A percentile compares a stretch with the other conserved stretches of the same genome.
Conservation (phyloP, 1,140 invertebrate genomes). For the Periplaneta americana region DNA sequence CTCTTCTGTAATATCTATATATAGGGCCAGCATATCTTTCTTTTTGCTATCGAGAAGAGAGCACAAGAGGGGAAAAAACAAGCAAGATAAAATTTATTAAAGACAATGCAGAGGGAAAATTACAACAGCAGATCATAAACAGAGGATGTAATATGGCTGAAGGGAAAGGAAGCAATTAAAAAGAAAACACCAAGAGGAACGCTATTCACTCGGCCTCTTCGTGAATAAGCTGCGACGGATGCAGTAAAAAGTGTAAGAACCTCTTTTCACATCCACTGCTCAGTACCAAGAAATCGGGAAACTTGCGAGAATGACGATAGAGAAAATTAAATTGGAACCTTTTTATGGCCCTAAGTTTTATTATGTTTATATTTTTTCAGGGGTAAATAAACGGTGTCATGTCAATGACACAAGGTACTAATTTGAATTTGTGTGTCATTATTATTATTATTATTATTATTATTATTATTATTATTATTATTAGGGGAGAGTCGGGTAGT, state of each 20-base stretch:
- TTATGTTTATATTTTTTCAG: background rate
- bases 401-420: too few species aligned
- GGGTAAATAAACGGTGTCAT: too few species aligned
- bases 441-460: too few species aligned
- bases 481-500: too few species aligned
- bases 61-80: too few species aligned
- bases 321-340: background rate
- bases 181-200: slow-evolving; percentile 4
- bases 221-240: background rate
- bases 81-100: background rate
- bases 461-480: too few species aligned
- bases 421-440: too few species aligned
- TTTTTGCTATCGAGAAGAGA: background rate
- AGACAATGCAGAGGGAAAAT: background rate
- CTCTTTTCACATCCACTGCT: too few species aligned
- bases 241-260: background rate
- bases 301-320: background rate
- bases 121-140: background rate
- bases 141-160: slow-evolving; percentile 1
- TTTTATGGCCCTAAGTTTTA: background rate
- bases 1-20: too few species aligned
- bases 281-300: background rate
- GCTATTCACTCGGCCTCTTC: too few species aligned
- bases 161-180: slow-evolving; percentile 16
- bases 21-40: background rate